Percentiles rank a stretch among this genome's conserved stretches.
Conservation (phyloP, 1,140 invertebrate genomes). For the Adoxophyes honmai region DNA sequence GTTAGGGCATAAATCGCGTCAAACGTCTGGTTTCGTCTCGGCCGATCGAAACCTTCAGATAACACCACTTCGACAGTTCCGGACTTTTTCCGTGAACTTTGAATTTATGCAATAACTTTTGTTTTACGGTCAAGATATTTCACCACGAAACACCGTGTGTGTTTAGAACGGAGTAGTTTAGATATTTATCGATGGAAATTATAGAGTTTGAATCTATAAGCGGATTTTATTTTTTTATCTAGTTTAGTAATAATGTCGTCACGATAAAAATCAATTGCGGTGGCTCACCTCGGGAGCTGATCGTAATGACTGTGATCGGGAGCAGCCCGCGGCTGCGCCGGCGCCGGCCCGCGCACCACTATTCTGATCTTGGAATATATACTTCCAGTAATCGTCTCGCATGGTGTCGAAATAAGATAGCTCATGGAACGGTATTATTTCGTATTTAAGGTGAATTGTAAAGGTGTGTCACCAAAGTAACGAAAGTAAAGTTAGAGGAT, state of each 20-base stretch:
- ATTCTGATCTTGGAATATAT: too few relatives aligned
- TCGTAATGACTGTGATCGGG: slow-evolving; percentile 50
- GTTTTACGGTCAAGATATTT: slow-evolving; percentile 17
- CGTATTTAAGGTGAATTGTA: too few relatives aligned
- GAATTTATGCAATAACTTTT: slow-evolving; percentile 41
- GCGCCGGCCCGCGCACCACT: slow-evolving; percentile 16
- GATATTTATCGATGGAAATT: slow-evolving; percentile 48
- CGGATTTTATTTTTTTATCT: slow-evolving; percentile 36
- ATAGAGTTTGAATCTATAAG: slow-evolving; percentile 32
- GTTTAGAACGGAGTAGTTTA: slow-evolving; percentile 12
- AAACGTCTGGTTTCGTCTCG: slow-evolving; percentile 55
- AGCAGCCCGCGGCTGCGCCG: slow-evolving; percentile 30
- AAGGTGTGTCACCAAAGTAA: too few relatives aligned
- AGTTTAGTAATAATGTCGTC: slow-evolving; percentile 58
- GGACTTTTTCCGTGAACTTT: slow-evolving; percentile 44
- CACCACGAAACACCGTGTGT: not conserved
- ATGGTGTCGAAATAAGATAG: too few relatives aligned
- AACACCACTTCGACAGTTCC: slow-evolving; percentile 60
- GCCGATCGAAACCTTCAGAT: slow-evolving; percentile 57
- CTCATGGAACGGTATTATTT: too few relatives aligned
- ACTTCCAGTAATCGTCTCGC: too few relatives aligned
- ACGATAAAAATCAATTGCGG: slow-evolving; percentile 62
- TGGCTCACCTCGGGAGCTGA: slow-evolving; percentile 47
- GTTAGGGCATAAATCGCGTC: slow-evolving; percentile 61
- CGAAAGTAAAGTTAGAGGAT: too few relatives aligned